Conservation (phyloP, 2,113 vertebrate genomes). For the Periophthalmus modestus region DNA sequence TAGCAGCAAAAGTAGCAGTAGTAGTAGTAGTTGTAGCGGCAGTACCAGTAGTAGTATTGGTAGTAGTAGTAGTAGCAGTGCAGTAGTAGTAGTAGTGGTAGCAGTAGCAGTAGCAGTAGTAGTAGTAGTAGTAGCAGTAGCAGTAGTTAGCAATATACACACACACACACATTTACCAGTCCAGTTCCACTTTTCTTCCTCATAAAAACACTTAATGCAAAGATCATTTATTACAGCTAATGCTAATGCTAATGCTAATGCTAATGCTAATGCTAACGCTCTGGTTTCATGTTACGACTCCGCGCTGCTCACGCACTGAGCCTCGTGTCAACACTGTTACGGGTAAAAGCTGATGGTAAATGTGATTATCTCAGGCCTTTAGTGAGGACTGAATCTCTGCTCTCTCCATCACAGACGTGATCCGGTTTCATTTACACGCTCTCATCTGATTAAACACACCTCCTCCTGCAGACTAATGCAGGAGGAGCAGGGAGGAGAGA, state of each 20-base stretch:
- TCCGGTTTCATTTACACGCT: constrained; percentile 54
- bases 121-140: too few species aligned
- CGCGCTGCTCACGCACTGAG: constrained; percentile 22
- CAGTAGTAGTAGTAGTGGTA: too few species aligned
- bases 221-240: constrained; percentile 5
- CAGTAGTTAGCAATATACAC: too few species aligned
- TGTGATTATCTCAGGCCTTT: constrained; percentile 52
- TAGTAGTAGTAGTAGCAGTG: too few species aligned
- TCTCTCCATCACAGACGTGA: constrained; percentile 44
- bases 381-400: too few species aligned
- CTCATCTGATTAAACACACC: constrained; percentile 41
- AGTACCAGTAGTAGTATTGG: too few species aligned
- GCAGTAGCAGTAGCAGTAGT: too few species aligned
- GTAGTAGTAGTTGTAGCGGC: too few species aligned
- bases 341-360: constrained; percentile 51
- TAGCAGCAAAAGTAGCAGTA: too few species aligned
- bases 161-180: too few species aligned
- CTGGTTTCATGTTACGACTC: constrained; percentile 23
- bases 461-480: too few species aligned
- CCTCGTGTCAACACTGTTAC: constrained; percentile 44
- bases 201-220: neutral
- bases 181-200: neutral
- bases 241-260: constrained; percentile 5
- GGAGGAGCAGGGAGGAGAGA: constrained; percentile 10
- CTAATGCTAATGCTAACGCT: constrained; percentile 3